phyloP scores from a whole-genome alignment of 2,797 vertebrate genomes.

The Chiroxiphia lanceolata region DNA sequence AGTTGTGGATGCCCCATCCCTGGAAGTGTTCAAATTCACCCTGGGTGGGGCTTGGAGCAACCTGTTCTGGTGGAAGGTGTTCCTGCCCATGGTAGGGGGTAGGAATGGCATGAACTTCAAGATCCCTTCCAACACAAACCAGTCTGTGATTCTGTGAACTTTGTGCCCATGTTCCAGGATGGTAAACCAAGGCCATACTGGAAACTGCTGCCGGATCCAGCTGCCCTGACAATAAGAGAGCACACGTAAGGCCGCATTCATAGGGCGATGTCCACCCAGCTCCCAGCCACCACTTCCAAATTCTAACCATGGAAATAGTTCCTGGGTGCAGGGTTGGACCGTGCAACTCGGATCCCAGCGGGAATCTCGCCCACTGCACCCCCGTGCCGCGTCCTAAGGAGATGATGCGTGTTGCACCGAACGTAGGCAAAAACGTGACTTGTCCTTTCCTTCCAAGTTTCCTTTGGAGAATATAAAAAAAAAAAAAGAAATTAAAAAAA shows the following conservation, averaged over 20 bases:
- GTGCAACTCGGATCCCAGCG: accelerated
- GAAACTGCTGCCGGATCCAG: not conserved
- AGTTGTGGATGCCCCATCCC: not conserved
- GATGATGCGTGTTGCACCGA: accelerated
- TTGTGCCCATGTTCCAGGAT: not conserved
- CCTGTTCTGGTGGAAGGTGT: not conserved
- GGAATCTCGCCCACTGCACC: not conserved
- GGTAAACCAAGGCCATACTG: not conserved
- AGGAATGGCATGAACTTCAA: not conserved
- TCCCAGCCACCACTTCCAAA: not conserved
- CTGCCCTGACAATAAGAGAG: not conserved
- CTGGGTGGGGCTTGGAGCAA: accelerated
- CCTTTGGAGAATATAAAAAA: not conserved
- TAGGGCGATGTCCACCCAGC: accelerated
- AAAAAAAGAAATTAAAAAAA: not conserved
- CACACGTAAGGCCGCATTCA: not conserved
- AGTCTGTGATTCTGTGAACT: not conserved
- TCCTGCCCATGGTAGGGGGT: not conserved
- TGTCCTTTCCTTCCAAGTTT: not conserved
- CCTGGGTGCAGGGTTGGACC: not conserved
- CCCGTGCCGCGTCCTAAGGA: not conserved
- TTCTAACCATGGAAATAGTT: accelerated
- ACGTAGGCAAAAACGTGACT: not conserved
- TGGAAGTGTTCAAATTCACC: not conserved
- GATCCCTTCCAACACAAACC: not conserved